Evolutionary conservation across 2,888 invertebrate genomes (phyloP).

Genomic region (Hypolimnas misippus): DNA sequence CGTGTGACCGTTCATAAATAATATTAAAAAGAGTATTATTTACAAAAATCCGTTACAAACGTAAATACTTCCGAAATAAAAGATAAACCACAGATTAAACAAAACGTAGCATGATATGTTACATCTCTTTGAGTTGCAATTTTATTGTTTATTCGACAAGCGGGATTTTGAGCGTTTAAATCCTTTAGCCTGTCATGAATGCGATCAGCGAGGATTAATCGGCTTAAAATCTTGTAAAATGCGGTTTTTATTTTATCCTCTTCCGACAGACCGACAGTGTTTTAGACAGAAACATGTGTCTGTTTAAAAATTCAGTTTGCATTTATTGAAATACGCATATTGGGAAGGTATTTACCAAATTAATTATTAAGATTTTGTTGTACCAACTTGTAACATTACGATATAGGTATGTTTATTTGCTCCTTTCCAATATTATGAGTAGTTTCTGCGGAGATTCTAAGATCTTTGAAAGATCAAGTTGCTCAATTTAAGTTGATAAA

Average conservation of each 20-base stretch:
- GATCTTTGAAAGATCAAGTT: slow-evolving; percentile 6
- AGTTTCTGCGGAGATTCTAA: background rate
- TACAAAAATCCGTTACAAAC: background rate
- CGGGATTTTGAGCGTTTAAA: slow-evolving; percentile 22
- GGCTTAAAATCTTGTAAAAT: slow-evolving; percentile 23
- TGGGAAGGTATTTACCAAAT: background rate
- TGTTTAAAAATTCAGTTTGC: background rate
- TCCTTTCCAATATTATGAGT: background rate
- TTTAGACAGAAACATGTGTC: slow-evolving; percentile 1
- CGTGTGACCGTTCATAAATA: too few relatives aligned
- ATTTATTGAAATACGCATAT: background rate
- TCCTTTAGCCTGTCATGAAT: slow-evolving; percentile 24
- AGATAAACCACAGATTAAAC: slow-evolving; percentile 5
- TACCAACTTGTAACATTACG: background rate
- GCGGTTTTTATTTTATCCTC: slow-evolving; percentile 12
- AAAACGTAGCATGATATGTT: slow-evolving; percentile 4
- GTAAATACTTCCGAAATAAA: slow-evolving; percentile 2
- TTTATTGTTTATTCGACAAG: slow-evolving; percentile 25
- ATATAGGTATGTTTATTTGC: background rate
- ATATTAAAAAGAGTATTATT: too few relatives aligned
- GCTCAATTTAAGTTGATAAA: slow-evolving; percentile 6
- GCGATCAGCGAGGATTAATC: slow-evolving; percentile 25
- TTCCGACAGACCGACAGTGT: slow-evolving; percentile 5
- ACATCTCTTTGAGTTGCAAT: slow-evolving; percentile 20
- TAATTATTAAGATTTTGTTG: background rate